Conservation (phyloP, 2,797 vertebrate species). For the Anguilla obscura region DNA sequence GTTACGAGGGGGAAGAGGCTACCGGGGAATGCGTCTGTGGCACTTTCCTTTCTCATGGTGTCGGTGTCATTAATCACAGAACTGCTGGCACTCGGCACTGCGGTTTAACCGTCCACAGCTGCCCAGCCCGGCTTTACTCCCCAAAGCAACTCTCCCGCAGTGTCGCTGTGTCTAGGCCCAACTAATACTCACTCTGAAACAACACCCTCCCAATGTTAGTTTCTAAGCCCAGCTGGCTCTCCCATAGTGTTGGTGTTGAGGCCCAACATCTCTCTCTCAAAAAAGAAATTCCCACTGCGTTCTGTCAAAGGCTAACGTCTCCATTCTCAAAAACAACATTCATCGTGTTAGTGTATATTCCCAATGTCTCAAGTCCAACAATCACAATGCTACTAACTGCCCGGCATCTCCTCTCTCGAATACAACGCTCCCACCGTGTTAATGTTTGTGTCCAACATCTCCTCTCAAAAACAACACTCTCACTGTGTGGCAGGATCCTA, state of each 20-base stretch:
- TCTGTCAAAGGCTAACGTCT: neutral
- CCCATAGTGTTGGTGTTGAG: neutral
- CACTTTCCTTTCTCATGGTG: neutral
- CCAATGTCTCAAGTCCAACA: slow-evolving; percentile 18
- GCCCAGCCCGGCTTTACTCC: slow-evolving; percentile 33
- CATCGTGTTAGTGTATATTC: neutral
- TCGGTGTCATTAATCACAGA: slow-evolving; percentile 61
- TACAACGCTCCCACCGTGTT: neutral
- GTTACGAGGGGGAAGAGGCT: neutral
- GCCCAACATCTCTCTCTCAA: neutral
- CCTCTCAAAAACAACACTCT: neutral
- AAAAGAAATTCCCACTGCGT: neutral
- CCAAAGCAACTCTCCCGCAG: neutral
- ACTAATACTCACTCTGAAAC: slow-evolving; percentile 19
- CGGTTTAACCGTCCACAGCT: slow-evolving; percentile 57
- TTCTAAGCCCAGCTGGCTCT: slow-evolving; percentile 21
- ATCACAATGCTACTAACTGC: slow-evolving; percentile 35
- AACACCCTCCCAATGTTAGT: slow-evolving; percentile 29
- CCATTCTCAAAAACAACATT: neutral
- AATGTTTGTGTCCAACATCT: neutral
- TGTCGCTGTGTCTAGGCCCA: neutral
- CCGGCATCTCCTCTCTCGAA: neutral
- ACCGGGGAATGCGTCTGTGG: neutral
- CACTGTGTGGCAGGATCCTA: neutral
- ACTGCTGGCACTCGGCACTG: neutral